Evolutionary conservation across 2,113 vertebrate species (phyloP), one percentile per base, ranked within the genome.

Genomic region (Corythaeola cristata): DNA sequence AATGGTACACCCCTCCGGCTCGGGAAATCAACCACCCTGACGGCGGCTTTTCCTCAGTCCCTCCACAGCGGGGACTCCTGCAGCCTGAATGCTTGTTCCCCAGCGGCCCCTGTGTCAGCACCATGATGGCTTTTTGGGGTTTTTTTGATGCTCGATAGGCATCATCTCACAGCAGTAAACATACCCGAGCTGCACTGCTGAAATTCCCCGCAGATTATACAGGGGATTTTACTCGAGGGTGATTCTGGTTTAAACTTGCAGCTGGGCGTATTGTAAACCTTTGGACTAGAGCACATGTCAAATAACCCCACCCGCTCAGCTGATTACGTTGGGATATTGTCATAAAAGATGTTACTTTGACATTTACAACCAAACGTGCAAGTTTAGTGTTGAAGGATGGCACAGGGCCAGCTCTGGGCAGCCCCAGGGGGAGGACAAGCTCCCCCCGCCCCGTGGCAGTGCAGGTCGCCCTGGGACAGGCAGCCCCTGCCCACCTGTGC

Each of bases 191-290:
- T 55, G 50, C 49, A 37, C 23, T 27, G 79, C 41, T 28, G 59
- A 95, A 96, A 82, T 59, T 73, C 89, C 95, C 94, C 84, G 2
- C 33, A 92, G n/a, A 79, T 82, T 66, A 30, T 44, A 64, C 2
- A 15, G 87, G 95, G 74, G 66, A 95, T 96, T 96, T 95, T 76
- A 85, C 62, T 79, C 5, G 23, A 85, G 84, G 90, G 76, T 24
- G 24, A 92, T 85, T 94, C 72, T 69, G 68, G 72, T 78, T 88
- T 85, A 87, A 41, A 83, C 59, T 68, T 83, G 78, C 94, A 92
- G 74, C 94, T 89, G 89, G 50, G 63, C 68, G 85, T 52, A 58
- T 67, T 71, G 12, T 35, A 85, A 88, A 83, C 45, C 59, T 88
- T 95, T 86, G 84, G 83, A 59, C 71, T 41, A 33, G 56, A 47